Conservation (phyloP, 2,888 invertebrate species). For the Erynnis tages region DNA sequence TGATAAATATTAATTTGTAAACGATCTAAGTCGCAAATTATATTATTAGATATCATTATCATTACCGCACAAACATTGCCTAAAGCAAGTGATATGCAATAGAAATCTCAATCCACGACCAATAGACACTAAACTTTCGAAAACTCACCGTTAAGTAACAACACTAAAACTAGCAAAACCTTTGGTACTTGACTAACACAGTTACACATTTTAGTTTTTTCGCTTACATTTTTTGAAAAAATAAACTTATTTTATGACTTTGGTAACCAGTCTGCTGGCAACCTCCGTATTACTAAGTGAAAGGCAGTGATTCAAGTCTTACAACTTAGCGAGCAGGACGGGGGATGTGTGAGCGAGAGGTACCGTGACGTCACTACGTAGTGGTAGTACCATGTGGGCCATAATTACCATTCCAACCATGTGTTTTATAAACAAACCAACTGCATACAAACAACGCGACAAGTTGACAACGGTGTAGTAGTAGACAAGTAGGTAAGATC, state of each 20-base stretch:
- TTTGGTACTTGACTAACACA: constrained; percentile 64
- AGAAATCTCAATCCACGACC: constrained; percentile 15
- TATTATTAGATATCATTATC: constrained; percentile 12
- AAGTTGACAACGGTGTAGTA: no score
- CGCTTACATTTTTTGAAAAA: constrained; percentile 35
- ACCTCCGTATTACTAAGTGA: constrained; percentile 52
- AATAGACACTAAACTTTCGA: constrained; percentile 6
- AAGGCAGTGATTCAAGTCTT: constrained; percentile 50
- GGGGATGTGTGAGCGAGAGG: constrained; percentile 42
- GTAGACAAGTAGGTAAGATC: no score
- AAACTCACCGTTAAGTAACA: constrained; percentile 49
- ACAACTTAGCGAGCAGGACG: constrained; percentile 50
- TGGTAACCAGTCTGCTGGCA: constrained; percentile 11
- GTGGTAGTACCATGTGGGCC: neutral
- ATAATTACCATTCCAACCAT: constrained; percentile 12
- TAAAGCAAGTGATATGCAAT: constrained; percentile 7
- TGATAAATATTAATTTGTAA: no score
- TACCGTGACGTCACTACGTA: constrained; percentile 40
- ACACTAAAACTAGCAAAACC: constrained; percentile 56
- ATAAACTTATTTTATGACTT: constrained; percentile 30
- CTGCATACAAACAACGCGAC: constrained; percentile 3
- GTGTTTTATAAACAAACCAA: constrained; percentile 7
- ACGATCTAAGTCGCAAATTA: no score
- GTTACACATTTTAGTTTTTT: constrained; percentile 44
- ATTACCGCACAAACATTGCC: constrained; percentile 5